Base-by-base conservation (phyloP, 2,797 vertebrate species). In the Parambassis ranga region DNA sequence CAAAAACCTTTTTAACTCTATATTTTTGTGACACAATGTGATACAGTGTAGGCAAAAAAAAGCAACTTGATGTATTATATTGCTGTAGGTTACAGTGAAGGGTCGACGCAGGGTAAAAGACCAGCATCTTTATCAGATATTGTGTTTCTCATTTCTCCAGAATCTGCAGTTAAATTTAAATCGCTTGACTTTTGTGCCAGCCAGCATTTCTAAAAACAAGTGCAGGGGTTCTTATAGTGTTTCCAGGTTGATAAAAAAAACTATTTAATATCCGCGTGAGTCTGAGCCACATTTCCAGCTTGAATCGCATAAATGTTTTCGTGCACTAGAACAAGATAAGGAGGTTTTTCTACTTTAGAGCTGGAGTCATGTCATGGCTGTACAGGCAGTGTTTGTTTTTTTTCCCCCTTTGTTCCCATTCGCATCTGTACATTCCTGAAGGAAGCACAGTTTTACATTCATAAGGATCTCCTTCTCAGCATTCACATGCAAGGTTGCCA, bases 71-170 rank as follows among this genome's bases (percentile, higher is more conserved):
- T 77, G 65, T 74, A 38, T 74, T 59, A 51, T 76, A 60, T 65
- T 56, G 68, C 75, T 79, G 77, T 79, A 63, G 65, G 67, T 75
- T 62, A 81, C 81, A 71, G 80, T 84, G 59, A 80, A 51, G 58
- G 83, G 83, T 87, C 67, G 50, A 84, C 44, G 44, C 89, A 91
- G 89, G 86, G 89, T 90, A 77, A 72, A 73, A 51, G 72, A 87
- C 79, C 78, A 90, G 86, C 87, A 83, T 71, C 61, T 65, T 62
- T 73, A 67, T 49, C 37, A 18, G 26, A 27, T 46, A 23, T 49
- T 56, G 6, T 57, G 3, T 59, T 47, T 35, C 28, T 30, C 2
- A 42, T 73, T 77, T 60, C 32, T 66, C 56, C 36, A 48, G 48
- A 64, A 71, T 72, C 66, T 32, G 53, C 83, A 75, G 62, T 47